These are phyloP conservation scores for Xerus rutilus DNA, from an alignment of 2,797 vertebrate genomes.

Conservation along the genomic window DNA sequence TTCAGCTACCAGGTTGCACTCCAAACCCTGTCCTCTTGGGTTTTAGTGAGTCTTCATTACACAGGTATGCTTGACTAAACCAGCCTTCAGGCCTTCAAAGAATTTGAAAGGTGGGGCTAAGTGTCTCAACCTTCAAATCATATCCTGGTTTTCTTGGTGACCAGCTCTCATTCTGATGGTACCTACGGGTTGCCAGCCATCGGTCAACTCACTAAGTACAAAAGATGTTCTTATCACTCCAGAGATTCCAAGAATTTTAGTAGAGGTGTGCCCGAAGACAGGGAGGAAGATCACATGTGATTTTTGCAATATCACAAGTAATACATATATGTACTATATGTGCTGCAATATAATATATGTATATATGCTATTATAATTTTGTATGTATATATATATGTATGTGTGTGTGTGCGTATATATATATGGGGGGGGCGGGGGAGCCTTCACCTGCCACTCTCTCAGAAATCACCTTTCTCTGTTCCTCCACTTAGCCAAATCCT, in stretches of 20 bases:
- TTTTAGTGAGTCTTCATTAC: background rate
- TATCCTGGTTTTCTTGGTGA: background rate
- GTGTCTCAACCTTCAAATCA: background rate
- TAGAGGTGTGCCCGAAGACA: background rate
- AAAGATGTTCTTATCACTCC: background rate
- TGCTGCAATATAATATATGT: too few species aligned
- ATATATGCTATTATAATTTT: too few species aligned
- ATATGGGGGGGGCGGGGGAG: too few species aligned
- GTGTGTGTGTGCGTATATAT: too few species aligned
- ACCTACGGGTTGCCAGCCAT: background rate
- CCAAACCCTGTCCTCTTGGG: background rate
- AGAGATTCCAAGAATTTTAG: background rate
- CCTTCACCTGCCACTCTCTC: background rate
- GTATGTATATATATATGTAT: too few species aligned
- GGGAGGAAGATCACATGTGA: background rate
- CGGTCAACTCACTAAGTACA: background rate
- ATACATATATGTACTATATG: fast-evolving
- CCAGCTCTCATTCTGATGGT: background rate
- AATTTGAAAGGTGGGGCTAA: background rate
- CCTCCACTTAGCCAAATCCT: background rate
- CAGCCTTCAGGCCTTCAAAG: background rate
- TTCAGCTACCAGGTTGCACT: background rate
- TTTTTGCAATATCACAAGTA: background rate
- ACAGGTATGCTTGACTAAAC: background rate
- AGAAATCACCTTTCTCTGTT: background rate